A percentile compares a stretch with the other conserved stretches of the same genome.
Conservation (phyloP, 1,140 invertebrate species). For the Drosophila miranda region DNA sequence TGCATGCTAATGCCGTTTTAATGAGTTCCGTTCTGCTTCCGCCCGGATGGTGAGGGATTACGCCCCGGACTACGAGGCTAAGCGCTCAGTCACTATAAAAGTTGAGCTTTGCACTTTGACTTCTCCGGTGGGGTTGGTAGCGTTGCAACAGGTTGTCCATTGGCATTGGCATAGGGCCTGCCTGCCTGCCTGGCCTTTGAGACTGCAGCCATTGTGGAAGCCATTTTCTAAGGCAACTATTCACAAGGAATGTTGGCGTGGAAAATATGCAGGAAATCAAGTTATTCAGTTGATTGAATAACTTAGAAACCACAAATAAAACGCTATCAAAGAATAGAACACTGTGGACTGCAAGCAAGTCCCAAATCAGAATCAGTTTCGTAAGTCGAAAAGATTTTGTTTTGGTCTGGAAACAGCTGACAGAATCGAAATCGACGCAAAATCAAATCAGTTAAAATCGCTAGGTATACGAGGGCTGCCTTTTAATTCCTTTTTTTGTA, state of each 20-base stretch:
- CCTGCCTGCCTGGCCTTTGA: not conserved
- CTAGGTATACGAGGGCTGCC: no score
- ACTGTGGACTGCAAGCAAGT: no score
- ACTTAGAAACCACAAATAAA: no score
- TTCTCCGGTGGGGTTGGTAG: not conserved
- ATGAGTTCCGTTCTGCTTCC: constrained; percentile 59
- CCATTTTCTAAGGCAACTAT: constrained; percentile 28
- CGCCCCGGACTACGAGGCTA: constrained; percentile 28
- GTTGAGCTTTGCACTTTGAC: constrained; percentile 59
- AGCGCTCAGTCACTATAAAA: constrained; percentile 39
- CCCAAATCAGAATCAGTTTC: no score
- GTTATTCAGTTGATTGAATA: no score
- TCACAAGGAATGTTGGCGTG: constrained; percentile 9
- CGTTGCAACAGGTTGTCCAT: constrained; percentile 43
- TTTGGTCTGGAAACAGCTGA: no score
- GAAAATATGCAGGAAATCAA: no score
- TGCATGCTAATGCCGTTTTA: constrained; percentile 73
- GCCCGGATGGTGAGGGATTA: constrained; percentile 23
- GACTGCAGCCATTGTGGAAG: constrained; percentile 23
- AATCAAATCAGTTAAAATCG: no score
- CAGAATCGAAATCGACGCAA: no score
- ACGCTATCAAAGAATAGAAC: no score
- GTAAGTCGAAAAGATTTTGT: no score
- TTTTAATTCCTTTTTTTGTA: no score
- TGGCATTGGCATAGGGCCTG: constrained; percentile 16